Conservation (phyloP, 2,113 vertebrate genomes). For the Anolis carolinensis region DNA sequence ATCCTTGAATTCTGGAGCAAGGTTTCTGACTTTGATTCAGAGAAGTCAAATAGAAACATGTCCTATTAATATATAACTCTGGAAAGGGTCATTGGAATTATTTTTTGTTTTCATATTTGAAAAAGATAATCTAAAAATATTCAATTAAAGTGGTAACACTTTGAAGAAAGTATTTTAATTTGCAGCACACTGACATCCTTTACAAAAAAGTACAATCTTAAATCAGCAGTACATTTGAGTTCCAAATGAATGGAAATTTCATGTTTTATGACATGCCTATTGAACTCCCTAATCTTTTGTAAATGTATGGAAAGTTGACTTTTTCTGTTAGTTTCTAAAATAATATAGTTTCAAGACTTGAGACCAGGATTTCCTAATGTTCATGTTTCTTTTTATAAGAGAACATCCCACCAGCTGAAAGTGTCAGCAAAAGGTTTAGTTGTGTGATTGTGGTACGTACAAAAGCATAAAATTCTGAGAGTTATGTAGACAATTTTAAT, state of each 20-base stretch:
- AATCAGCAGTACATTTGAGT: conserved; percentile 48
- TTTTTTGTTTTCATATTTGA: neutral
- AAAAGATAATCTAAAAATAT: neutral
- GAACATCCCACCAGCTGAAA: conserved; percentile 52
- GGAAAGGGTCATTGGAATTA: neutral
- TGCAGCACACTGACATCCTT: conserved; percentile 42
- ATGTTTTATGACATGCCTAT: conserved; percentile 18
- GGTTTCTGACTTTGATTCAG: neutral
- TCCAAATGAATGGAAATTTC: conserved; percentile 43
- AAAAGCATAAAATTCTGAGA: conserved; percentile 51
- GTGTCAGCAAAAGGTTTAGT: conserved; percentile 38
- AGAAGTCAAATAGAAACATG: neutral
- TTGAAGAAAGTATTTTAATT: conserved; percentile 26
- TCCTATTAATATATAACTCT: too few relatives aligned
- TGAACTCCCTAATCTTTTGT: conserved; percentile 24
- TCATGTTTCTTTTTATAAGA: conserved; percentile 30
- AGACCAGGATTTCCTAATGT: conserved; percentile 20
- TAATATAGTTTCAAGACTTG: conserved; percentile 52
- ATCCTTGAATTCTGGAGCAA: neutral
- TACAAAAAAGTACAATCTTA: neutral
- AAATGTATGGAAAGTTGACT: conserved; percentile 25
- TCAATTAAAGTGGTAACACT: neutral
- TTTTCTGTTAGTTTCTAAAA: conserved; percentile 46
- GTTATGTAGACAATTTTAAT: conserved; percentile 55
- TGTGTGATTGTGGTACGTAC: conserved; percentile 49